These are phyloP conservation scores for Anticlea derivata DNA, from an alignment of 2,888 invertebrate genomes.

Conservation along the genomic window DNA sequence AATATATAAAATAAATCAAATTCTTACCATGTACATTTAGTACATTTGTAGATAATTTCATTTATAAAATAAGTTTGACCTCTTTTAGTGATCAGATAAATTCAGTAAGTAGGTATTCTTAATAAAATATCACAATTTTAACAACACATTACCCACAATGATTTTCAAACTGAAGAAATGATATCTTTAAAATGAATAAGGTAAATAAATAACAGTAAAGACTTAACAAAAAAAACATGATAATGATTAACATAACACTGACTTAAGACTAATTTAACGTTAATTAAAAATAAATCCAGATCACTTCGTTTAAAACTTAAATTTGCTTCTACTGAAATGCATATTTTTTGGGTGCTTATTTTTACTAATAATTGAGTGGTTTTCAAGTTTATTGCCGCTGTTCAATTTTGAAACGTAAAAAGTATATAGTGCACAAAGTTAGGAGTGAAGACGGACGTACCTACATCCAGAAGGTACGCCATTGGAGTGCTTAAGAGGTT, in stretches of 20 bases:
- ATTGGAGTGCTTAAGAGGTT: too few species aligned
- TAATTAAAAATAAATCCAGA: constrained; percentile 27
- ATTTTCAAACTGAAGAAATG: neutral
- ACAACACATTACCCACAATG: neutral
- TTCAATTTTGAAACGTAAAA: too few species aligned
- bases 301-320: constrained; percentile 19
- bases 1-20: too few species aligned
- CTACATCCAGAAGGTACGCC: too few species aligned
- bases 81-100: neutral
- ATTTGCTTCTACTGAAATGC: constrained; percentile 28
- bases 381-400: too few species aligned
- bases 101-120: neutral
- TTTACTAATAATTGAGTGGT: neutral
- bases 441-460: too few species aligned
- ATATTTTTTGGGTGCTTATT: neutral
- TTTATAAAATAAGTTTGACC: neutral
- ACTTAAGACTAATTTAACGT: neutral
- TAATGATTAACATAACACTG: neutral
- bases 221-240: neutral
- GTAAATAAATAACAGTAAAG: neutral
- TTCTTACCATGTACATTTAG: too few species aligned
- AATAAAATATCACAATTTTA: constrained; percentile 8
- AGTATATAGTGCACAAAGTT: too few species aligned
- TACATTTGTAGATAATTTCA: neutral
- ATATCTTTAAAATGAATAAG: neutral